Evolutionary conservation across 53 echinoderm and acorn worm species (phyloP), one percentile per base, ranked within the genome.

Genomic region (Patiria pectinifera): DNA sequence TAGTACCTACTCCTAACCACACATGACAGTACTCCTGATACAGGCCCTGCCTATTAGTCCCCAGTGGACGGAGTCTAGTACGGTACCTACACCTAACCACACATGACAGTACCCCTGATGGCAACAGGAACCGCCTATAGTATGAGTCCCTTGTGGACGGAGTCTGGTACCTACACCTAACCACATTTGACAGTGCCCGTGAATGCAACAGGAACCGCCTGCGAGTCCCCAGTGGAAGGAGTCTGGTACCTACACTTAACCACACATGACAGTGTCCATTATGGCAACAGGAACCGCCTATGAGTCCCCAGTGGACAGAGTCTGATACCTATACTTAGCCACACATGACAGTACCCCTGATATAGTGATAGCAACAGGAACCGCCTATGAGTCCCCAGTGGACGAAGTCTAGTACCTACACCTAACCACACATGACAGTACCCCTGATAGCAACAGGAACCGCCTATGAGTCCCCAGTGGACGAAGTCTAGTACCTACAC

Each of bases 351-450:
- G 53, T 53, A 53, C 53, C n/a, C 43, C 77, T 35, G 77, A 78
- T 48, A 78, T n/a, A n/a, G n/a, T n/a, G n/a, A n/a, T n/a, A n/a
- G 62, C 11, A 88, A 78, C 88, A 77, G 88, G 88, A 77, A 88
- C 35, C 4, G 88, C 88, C 88, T 44, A 77, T 62, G 78, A 61
- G 60, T 88, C 77, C 88, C 78, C 35, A 19, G 26, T 4, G 45
- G 24, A 66, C 3, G 66, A 11, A 74, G 74, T 23, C 74, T 24
- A n/a, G 22, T 74, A n/a, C 74, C 74, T 23, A 21, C 9, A 16
- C 25, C 5, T 66, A 84, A 84, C 63, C 45, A 15, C 26, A 66
- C 59, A 61, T 88, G 53, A 53, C 53, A 53, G 53, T 53, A 53
- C 53, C 53, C 53, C 53, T 53, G 53, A 53, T 53, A 53, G 2